Conservation (phyloP, 30 jellyfish, hydroid and myxozoan species). For the Catostylus mosaicus region DNA sequence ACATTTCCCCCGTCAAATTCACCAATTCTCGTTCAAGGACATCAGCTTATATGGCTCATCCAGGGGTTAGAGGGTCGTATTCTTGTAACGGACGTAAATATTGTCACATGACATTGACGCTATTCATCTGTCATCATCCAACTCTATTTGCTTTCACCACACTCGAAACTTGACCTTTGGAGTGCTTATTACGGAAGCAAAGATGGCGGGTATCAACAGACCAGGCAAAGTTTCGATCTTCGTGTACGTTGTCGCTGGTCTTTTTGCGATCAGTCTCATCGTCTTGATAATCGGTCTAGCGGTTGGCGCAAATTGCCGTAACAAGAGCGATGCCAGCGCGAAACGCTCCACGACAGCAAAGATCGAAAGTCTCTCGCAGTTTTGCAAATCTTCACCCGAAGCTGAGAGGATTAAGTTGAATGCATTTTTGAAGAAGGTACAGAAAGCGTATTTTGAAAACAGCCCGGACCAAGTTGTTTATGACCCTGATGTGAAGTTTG, state of each 20-base stretch:
- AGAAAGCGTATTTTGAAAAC: conserved; percentile 43
- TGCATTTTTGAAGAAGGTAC: conserved; percentile 38
- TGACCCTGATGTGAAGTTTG: conserved; percentile 46
- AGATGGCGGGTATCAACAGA: conserved; percentile 5
- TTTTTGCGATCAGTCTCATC: conserved; percentile 17
- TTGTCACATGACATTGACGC: no score
- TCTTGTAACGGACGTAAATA: no score
- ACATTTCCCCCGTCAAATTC: no score
- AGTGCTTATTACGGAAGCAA: neutral
- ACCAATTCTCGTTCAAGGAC: no score
- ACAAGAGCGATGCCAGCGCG: neutral
- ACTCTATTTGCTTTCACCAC: no score
- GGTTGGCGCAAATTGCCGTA: conserved; percentile 30
- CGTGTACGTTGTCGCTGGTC: conserved; percentile 29
- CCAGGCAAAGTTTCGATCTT: neutral
- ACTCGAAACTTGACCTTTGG: no score
- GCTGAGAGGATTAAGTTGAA: conserved; percentile 60
- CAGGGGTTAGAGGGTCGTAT: no score
- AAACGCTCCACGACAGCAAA: neutral
- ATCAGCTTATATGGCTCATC: no score
- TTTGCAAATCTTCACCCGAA: conserved; percentile 58
- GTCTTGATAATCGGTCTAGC: conserved; percentile 60
- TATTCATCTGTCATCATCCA: no score
- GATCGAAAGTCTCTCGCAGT: conserved; percentile 46
- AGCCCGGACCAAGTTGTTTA: conserved; percentile 62